Percentiles rank a stretch among this genome's conserved stretches.
Conservation (phyloP, 2,113 vertebrate genomes). For the Camelus bactrianus region DNA sequence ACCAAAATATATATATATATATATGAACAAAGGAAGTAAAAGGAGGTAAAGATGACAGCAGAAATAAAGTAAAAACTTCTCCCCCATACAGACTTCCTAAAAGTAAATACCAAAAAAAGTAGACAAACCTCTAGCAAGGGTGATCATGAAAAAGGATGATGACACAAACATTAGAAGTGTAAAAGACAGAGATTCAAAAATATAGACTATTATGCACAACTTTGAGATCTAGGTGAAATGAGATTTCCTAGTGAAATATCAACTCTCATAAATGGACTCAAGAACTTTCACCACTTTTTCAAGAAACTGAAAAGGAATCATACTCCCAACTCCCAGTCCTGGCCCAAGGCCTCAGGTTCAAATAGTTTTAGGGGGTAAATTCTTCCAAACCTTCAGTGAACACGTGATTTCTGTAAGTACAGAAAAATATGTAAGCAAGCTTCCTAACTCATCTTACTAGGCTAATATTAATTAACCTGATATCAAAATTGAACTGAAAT, state of each 20-base stretch:
- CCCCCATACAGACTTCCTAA: background rate
- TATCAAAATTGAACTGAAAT: background rate
- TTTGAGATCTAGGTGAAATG: background rate
- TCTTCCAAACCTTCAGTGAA: constrained; percentile 3
- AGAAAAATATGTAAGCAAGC: background rate
- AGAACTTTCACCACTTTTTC: constrained; percentile 8
- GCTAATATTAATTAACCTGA: background rate
- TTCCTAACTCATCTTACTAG: background rate
- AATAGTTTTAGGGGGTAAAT: background rate
- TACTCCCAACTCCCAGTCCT: background rate
- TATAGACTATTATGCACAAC: background rate
- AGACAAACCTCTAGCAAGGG: background rate
- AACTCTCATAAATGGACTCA: background rate
- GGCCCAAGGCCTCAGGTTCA: background rate
- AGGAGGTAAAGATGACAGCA: constrained; percentile 11
- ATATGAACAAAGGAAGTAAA: background rate
- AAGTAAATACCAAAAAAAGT: background rate
- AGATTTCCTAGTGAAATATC: background rate
- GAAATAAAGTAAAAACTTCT: constrained; percentile 16
- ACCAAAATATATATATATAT: background rate
- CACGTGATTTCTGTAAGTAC: background rate
- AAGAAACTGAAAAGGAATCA: background rate
- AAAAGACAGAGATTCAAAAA: constrained; percentile 1
- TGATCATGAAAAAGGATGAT: background rate
- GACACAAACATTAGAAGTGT: background rate